phyloP scores from a whole-genome alignment of 1,140 invertebrate genomes.

The Artemia franciscana region DNA sequence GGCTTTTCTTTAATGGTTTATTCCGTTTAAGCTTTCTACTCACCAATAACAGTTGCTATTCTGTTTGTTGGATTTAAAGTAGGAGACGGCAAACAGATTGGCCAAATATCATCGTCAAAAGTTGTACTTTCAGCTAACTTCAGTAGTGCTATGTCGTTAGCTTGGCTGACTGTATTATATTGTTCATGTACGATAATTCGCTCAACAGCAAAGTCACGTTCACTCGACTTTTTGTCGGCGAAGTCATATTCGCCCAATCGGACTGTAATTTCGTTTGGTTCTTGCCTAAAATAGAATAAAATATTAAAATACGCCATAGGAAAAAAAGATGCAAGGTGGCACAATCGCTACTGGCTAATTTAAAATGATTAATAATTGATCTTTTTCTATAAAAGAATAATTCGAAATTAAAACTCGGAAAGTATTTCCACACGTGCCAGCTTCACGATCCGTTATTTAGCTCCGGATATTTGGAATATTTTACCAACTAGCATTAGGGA shows the following conservation, averaged over 20 bases:
- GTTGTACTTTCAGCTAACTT: slow-evolving; percentile 12
- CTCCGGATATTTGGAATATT: no score
- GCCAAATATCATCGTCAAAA: slow-evolving; percentile 14
- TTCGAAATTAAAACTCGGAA: no score
- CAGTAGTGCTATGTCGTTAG: slow-evolving; percentile 19
- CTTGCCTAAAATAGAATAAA: slow-evolving; percentile 12
- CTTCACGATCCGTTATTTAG: no score
- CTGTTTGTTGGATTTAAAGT: slow-evolving; percentile 9
- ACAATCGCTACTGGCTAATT: no score
- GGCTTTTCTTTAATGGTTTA: no score
- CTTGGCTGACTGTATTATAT: slow-evolving; percentile 16
- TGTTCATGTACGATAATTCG: slow-evolving; percentile 13
- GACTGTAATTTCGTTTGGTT: slow-evolving; percentile 13
- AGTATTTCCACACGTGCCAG: no score
- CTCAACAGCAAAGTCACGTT: slow-evolving; percentile 11
- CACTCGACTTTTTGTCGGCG: slow-evolving; percentile 10
- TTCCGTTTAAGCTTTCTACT: no score
- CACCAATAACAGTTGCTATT: slow-evolving; percentile 10
- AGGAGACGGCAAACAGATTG: slow-evolving; percentile 22
- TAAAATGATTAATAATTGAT: no score
- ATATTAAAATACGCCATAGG: no score
- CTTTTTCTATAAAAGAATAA: no score
- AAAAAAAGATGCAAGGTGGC: no score
- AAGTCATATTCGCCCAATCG: slow-evolving; percentile 19
- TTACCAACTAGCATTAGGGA: no score